Conservation (phyloP, 2,888 invertebrate species). For the Stenoptilia bipunctidactyla region DNA sequence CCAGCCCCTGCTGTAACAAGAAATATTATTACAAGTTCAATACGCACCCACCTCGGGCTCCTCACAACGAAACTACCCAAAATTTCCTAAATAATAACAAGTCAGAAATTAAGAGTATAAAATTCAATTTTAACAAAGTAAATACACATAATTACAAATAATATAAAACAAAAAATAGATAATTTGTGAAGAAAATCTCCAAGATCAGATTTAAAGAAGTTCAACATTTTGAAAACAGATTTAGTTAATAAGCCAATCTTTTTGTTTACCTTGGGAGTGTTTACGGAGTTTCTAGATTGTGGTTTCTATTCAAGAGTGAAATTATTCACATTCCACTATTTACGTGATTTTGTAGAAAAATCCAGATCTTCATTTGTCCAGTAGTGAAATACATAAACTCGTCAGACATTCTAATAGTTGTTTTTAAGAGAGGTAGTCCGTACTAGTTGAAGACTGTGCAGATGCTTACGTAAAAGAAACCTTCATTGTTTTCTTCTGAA, state of each 20-base stretch:
- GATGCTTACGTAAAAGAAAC: no score
- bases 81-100: neutral
- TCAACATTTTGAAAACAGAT: no score
- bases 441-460: slow-evolving; percentile 9
- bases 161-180: no score
- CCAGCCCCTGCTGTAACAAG: slow-evolving; percentile 91
- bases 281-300: slow-evolving; percentile 13
- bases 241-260: no score
- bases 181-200: no score
- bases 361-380: slow-evolving; percentile 63
- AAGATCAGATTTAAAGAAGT: no score
- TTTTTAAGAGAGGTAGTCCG: no score
- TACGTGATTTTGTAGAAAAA: slow-evolving; percentile 39
- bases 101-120: neutral
- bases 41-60: slow-evolving; percentile 68
- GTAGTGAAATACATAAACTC: slow-evolving; percentile 31
- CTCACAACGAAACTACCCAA: slow-evolving; percentile 16
- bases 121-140: neutral
- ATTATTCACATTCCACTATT: slow-evolving; percentile 53
- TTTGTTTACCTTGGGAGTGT: neutral
- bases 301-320: slow-evolving; percentile 36
- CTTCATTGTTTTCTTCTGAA: slow-evolving; percentile 29
- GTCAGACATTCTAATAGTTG: no score
- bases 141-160: no score
- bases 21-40: slow-evolving; percentile 70